Percentiles rank a stretch among this genome's conserved stretches.
Conservation (phyloP, 2,797 vertebrate species). For the Malurus leucopterus region DNA sequence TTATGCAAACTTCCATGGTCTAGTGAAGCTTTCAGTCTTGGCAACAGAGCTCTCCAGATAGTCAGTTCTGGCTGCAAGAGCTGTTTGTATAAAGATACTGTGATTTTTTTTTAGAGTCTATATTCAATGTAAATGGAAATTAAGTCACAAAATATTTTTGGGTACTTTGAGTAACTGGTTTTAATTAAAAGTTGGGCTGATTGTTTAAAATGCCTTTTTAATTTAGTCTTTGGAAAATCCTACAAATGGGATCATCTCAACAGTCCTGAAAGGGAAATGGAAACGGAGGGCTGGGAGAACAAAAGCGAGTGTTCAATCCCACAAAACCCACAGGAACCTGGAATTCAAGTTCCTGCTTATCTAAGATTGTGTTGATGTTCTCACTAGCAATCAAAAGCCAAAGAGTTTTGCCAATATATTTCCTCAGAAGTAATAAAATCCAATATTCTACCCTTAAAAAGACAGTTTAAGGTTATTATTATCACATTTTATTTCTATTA, state of each 20-base stretch:
- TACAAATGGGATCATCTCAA: background rate
- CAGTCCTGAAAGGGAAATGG: background rate
- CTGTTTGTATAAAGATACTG: background rate
- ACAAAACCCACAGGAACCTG: conserved; percentile 13
- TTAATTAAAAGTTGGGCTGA: conserved; percentile 10
- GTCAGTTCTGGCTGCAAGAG: background rate
- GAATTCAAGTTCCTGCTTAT: background rate
- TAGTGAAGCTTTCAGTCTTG: conserved; percentile 22
- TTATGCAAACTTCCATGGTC: conserved; percentile 39
- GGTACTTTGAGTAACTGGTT: background rate
- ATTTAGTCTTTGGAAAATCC: conserved; percentile 19
- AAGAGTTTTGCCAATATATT: conserved; percentile 18
- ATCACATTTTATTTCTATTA: conserved; percentile 52
- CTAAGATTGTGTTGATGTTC: conserved; percentile 2
- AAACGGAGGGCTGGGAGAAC: conserved; percentile 11
- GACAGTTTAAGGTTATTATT: conserved; percentile 40
- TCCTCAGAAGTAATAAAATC: conserved; percentile 43
- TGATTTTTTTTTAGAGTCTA: background rate
- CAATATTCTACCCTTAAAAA: conserved; percentile 65
- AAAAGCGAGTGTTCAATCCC: background rate
- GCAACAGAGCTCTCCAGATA: conserved; percentile 3
- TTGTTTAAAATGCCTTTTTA: background rate
- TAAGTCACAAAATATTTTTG: background rate
- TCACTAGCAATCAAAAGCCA: conserved; percentile 23
- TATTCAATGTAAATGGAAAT: background rate